Percentiles rank a stretch among this genome's conserved stretches.
Evolutionary conservation across 2,113 vertebrate genomes (phyloP).

Genomic region (Malaclemys terrapin): DNA sequence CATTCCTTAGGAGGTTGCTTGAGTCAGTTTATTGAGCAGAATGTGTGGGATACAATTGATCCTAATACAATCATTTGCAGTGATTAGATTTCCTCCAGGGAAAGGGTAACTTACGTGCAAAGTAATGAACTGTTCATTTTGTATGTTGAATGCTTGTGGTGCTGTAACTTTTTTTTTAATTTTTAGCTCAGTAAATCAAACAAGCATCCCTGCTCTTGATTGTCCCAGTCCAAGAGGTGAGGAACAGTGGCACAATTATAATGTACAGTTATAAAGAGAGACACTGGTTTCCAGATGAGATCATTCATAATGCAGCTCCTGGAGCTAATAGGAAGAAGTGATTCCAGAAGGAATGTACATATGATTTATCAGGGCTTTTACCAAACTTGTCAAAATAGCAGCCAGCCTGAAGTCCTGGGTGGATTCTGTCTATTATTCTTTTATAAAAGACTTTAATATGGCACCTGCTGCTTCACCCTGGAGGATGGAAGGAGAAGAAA

Average conservation of each 20-base stretch:
- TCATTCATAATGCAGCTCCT: neutral
- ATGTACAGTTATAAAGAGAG: neutral
- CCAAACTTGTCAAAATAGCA: too few species aligned
- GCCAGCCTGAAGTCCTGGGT: neutral
- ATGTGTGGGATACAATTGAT: neutral
- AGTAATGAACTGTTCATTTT: neutral
- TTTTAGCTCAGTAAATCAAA: neutral
- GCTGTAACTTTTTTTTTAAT: neutral
- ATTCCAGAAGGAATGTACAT: neutral
- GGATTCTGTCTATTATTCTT: neutral
- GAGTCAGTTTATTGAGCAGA: neutral
- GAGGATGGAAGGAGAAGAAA: neutral
- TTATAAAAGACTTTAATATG: neutral
- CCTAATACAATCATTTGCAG: neutral
- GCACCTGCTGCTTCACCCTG: neutral
- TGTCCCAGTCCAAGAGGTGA: neutral
- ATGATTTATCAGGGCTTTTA: neutral
- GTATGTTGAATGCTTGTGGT: neutral
- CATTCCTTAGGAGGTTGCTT: neutral
- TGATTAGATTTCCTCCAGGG: neutral
- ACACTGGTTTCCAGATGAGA: neutral
- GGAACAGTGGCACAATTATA: rapidly evolving
- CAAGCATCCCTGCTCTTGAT: neutral
- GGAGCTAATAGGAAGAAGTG: neutral
- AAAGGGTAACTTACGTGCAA: neutral